Evolutionary conservation across 2,113 vertebrate species (phyloP), one percentile per base, ranked within the genome.

Genomic region (Limanda limanda): DNA sequence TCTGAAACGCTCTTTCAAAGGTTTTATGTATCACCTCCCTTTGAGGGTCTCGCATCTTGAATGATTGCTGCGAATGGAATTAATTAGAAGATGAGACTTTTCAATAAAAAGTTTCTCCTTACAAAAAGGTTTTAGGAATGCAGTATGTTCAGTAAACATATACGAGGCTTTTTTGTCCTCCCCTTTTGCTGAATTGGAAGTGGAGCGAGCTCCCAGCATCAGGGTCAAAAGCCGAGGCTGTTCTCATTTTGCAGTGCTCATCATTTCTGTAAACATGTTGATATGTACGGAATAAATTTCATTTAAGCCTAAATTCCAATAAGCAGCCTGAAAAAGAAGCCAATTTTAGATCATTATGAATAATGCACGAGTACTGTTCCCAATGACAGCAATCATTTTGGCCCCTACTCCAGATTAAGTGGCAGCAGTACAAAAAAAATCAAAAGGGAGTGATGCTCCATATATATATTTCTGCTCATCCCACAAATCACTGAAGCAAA

Each of bases 251-350:
- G 79, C 78, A 87, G 86, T 88, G 85, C 88, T 89, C 77, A 88
- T 86, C 27, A 63, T 86, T 84, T 89, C 85, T 93, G 92, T 92
- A 92, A 93, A 93, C 91, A 90, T 86, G 64, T 88, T 86, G 91
- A 91, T 92, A 91, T 92, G 92, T 88, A 79, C 76, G 52, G 55
- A 80, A 78, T 72, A 71, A 61, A 82, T 78, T 42, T 82, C 64
- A 47, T 65, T 71, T 48, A 55, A 70, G 68, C 69, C 66, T 69
- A 74, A 90, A 82, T 85, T 31, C 56, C 74, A 82, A 81, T 31
- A 84, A 56, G 85, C 75, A 78, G 83, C 73, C 76, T 68, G 75
- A 78, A 79, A 75, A 70, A 82, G 20, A 84, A 85, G 74, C 81
- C 81, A 86, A 79, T 89, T 80, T 37, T 54, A 57, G 68, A 66